Evolutionary conservation across 2,113 vertebrate species (phyloP), one percentile per base, ranked within the genome.

Genomic region (Coregonus clupeaformis): DNA sequence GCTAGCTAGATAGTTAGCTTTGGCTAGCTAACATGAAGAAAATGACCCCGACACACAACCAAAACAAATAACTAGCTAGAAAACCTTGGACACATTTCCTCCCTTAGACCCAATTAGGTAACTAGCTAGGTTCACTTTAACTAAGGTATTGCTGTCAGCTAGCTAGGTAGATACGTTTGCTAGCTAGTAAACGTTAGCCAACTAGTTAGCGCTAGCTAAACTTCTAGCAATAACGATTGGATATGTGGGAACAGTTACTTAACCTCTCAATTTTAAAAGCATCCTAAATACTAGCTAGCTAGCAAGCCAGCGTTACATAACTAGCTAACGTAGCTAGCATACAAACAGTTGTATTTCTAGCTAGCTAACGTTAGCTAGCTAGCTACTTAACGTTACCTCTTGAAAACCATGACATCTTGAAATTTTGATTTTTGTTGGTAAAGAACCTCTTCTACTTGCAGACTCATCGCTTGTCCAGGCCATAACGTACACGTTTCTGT

Each of bases 381-480:
- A 20, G 11, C 0, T 59, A 49, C n/a, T n/a, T n/a, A 45, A 45
- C 42, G 42, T 62, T 83, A 97, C 96, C 96, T 97, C 89, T 94
- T 95, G 90, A 98, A 97, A 80, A 97, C 96, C 79, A 98, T 91
- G 80, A 97, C 95, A 87, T 98, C 97, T 88, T 98, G 97, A 91
- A 94, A 98, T 68, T 91, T 92, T 49, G 96, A 97, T 64, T 94
- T 94, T 83, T 93, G 94, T 74, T 96, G 91, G 85, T 97, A 93
- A 63, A 98, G 93, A 66, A 98, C 90, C 88, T 96, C 93, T 59
- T 97, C 95, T 76, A 98, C 96, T 81, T 98, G 92, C 81, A 98
- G 93, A 78, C 96, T 97, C 91, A 97, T 92, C 5, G 96, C 96
- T 86, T 97, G 97, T 0, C 97, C 97, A 6, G 97, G 96, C 96